phyloP scores from a whole-genome alignment of 2,797 vertebrate species.

The Botia almorhae region DNA sequence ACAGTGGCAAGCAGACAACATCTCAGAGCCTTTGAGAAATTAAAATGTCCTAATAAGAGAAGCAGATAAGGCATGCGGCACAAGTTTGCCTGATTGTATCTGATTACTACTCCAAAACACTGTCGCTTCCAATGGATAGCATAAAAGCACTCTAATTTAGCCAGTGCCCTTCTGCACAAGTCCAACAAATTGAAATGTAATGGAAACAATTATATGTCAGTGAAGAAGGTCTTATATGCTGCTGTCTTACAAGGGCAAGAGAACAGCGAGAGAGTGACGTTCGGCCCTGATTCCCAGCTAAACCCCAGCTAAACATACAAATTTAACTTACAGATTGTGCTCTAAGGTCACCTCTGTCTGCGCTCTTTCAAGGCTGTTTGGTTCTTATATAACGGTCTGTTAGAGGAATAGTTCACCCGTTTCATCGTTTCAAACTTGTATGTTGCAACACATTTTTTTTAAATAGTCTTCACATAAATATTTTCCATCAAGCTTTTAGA shows the following conservation, averaged over 20 bases:
- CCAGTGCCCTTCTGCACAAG: slow-evolving; percentile 76
- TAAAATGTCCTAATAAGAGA: slow-evolving; percentile 78
- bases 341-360: slow-evolving; percentile 32
- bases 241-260: slow-evolving; percentile 60
- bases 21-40: slow-evolving; percentile 75
- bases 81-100: slow-evolving; percentile 78
- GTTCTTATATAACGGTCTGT: slow-evolving; percentile 24
- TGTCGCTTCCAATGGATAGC: slow-evolving; percentile 79
- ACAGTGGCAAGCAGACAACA: slow-evolving; percentile 64
- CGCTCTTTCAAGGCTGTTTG: slow-evolving; percentile 16
- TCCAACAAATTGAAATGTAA: slow-evolving; percentile 78
- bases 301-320: slow-evolving; percentile 30
- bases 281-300: slow-evolving; percentile 13
- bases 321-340: slow-evolving; percentile 26
- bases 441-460: too few relatives aligned
- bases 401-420: not conserved
- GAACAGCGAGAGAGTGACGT: slow-evolving; percentile 51
- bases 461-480: too few relatives aligned
- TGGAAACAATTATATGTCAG: slow-evolving; percentile 76
- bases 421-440: not conserved
- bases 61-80: slow-evolving; percentile 71
- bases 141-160: slow-evolving; percentile 77
- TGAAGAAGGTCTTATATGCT: slow-evolving; percentile 64
- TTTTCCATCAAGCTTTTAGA: too few relatives aligned
- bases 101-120: slow-evolving; percentile 78